These are phyloP conservation scores for Stictonetta naevosa DNA, from an alignment of 2,113 vertebrate species.

Conservation along the genomic window DNA sequence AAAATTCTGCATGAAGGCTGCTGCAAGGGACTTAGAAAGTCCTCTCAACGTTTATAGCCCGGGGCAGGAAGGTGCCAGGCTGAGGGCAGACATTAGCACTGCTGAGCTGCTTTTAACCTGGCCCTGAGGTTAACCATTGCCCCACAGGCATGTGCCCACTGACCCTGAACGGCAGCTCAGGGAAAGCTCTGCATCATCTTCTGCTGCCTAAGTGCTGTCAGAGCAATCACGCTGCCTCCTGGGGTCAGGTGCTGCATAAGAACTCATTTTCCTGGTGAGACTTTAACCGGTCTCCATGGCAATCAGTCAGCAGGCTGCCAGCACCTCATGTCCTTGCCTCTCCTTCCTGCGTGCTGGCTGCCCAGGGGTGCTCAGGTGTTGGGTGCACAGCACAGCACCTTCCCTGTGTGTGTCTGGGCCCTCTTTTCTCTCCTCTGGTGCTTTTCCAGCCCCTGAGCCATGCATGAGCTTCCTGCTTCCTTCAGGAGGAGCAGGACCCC, in stretches of 20 bases:
- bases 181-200: not conserved
- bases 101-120: not conserved
- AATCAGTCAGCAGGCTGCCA: not conserved
- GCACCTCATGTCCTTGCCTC: fast-evolving
- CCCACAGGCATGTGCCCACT: not conserved
- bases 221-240: not conserved
- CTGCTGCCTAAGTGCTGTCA: not conserved
- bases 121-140: constrained; percentile 23
- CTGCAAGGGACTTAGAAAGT: not conserved
- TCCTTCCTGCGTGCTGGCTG: not conserved
- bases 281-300: constrained; percentile 32
- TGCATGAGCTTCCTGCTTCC: not conserved
- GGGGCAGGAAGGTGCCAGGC: not conserved
- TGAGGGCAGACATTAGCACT: constrained; percentile 1
- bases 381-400: not conserved
- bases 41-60: not conserved
- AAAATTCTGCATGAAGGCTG: not conserved
- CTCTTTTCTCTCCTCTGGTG: not conserved
- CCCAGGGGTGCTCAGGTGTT: not conserved
- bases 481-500: not conserved
- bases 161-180: not conserved
- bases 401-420: not conserved
- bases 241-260: not conserved
- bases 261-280: constrained; percentile 3
- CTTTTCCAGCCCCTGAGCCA: not conserved